These are phyloP conservation scores for Hipparchia semele DNA, from an alignment of 2,888 invertebrate species.

Conservation along the genomic window DNA sequence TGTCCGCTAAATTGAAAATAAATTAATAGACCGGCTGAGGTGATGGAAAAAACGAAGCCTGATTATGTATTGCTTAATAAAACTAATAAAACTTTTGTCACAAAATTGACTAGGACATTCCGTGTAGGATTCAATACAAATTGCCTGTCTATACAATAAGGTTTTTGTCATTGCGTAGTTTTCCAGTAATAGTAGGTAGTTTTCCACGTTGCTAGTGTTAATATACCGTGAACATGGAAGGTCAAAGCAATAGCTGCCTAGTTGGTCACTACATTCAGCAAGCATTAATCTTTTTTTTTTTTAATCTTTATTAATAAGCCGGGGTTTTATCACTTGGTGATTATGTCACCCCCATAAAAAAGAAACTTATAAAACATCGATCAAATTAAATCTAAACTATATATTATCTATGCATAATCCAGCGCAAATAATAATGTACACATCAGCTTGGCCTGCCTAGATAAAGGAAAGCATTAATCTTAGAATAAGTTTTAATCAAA, in stretches of 20 bases:
- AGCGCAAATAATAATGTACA: too few relatives aligned
- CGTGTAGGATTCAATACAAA: slow-evolving; percentile 1
- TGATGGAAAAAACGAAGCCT: slow-evolving; percentile 6
- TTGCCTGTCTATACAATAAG: background rate
- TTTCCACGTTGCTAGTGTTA: background rate
- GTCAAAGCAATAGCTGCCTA: background rate
- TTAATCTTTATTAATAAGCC: too few relatives aligned
- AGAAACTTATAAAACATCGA: too few relatives aligned
- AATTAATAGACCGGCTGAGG: slow-evolving; percentile 1
- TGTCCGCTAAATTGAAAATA: slow-evolving; percentile 19
- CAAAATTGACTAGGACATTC: slow-evolving; percentile 9
- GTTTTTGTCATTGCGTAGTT: background rate
- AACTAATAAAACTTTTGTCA: slow-evolving; percentile 2
- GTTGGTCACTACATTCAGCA: too few relatives aligned
- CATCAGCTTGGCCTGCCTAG: too few relatives aligned
- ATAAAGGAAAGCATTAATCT: too few relatives aligned
- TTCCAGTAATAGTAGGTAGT: slow-evolving; percentile 1
- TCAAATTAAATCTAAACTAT: too few relatives aligned
- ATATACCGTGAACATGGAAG: background rate
- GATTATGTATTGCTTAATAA: slow-evolving; percentile 6
- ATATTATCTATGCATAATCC: too few relatives aligned
- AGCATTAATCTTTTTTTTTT: too few relatives aligned
- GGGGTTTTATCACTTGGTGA: too few relatives aligned
- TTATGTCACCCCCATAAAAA: too few relatives aligned
- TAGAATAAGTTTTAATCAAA: too few relatives aligned